A percentile compares a stretch with the other conserved stretches of the same genome.
Conservation (phyloP, 2,888 invertebrate genomes). For the Amphipoea oculea region DNA sequence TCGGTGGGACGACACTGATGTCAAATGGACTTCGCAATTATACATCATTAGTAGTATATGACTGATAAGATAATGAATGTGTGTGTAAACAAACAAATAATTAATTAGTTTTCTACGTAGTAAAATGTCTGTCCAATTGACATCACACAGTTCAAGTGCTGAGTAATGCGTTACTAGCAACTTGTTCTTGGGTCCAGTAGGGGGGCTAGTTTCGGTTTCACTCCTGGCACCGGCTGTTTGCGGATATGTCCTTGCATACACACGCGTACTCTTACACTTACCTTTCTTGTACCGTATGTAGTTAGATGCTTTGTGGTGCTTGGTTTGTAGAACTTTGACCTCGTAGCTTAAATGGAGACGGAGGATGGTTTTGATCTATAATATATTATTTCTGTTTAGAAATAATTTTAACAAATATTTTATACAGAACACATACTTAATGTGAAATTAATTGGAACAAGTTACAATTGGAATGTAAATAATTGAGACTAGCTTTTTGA, state of each 20-base stretch:
- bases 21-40: slow-evolving; percentile 69
- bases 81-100: slow-evolving; percentile 54
- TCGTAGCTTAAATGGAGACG: slow-evolving; percentile 44
- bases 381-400: slow-evolving; percentile 29
- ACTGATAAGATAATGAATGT: slow-evolving; percentile 56
- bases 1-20: slow-evolving; percentile 78
- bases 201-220: slow-evolving; percentile 76
- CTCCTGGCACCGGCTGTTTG: slow-evolving; percentile 65
- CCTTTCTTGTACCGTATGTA: slow-evolving; percentile 56
- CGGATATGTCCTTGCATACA: slow-evolving; percentile 55
- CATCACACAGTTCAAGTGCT: slow-evolving; percentile 71
- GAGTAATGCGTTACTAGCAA: slow-evolving; percentile 68
- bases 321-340: slow-evolving; percentile 72
- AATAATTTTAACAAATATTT: slow-evolving; percentile 13
- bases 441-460: slow-evolving; percentile 17
- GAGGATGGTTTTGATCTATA: slow-evolving; percentile 60
- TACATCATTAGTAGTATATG: slow-evolving; percentile 48
- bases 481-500: slow-evolving; percentile 89
- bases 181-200: slow-evolving; percentile 67
- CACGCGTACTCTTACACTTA: slow-evolving; percentile 61
- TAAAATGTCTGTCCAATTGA: slow-evolving; percentile 64
- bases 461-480: slow-evolving; percentile 44
- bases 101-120: slow-evolving; percentile 54
- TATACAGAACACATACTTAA: slow-evolving; percentile 12
- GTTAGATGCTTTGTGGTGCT: slow-evolving; percentile 74